Evolutionary conservation across 2,113 vertebrate genomes (phyloP).

Genomic region (Sinocyclocheilus anshuiensis): DNA sequence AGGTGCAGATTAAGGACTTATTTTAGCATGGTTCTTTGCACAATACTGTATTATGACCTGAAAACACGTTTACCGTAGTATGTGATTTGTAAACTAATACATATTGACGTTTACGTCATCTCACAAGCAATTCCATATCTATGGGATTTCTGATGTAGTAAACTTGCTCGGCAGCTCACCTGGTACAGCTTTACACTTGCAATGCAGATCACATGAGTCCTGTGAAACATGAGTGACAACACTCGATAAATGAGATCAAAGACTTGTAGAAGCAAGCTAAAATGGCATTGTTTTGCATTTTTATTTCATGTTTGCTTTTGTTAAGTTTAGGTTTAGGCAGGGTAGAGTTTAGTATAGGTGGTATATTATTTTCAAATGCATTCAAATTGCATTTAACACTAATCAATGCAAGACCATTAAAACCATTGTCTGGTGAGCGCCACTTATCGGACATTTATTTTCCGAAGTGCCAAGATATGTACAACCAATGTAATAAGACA

Average conservation of each 20-base stretch:
- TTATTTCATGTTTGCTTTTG: background rate
- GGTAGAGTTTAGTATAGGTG: background rate
- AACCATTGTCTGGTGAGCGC: too few species aligned
- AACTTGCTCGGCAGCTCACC: background rate
- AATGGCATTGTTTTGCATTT: background rate
- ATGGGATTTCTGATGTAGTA: background rate
- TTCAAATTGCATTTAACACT: too few species aligned
- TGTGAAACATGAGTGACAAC: background rate
- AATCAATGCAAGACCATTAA: too few species aligned
- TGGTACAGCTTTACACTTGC: background rate
- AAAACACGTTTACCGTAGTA: background rate
- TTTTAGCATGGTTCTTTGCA: background rate
- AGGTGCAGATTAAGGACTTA: background rate
- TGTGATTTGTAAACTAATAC: too few species aligned
- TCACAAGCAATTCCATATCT: background rate
- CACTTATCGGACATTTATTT: too few species aligned
- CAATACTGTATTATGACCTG: background rate
- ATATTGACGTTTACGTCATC: background rate
- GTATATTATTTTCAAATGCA: background rate
- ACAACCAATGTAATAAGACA: too few species aligned
- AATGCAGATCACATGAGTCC: background rate
- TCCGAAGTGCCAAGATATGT: too few species aligned
- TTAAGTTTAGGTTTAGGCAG: background rate
- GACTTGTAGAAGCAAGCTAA: background rate
- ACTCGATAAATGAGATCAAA: background rate